Evolutionary conservation across 2,113 vertebrate genomes (phyloP), one percentile per base, ranked within the genome.

Genomic region (Dicaeum eximium): DNA sequence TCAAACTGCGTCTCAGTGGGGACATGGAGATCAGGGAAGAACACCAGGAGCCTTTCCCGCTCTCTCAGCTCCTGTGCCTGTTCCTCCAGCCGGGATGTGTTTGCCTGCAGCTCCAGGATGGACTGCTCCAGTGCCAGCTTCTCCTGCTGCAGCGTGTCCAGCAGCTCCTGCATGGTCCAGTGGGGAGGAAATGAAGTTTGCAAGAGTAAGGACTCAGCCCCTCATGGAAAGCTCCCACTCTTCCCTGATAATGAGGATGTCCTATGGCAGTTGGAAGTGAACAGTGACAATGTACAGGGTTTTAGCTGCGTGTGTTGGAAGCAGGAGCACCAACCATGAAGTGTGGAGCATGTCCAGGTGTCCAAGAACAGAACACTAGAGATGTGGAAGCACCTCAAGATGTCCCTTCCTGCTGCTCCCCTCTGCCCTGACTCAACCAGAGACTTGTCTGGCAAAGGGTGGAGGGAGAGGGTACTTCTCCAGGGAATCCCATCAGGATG

Each of bases 21-120:
- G 33, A 85, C 33, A 37, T 97, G 98, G 67, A 99, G 98, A 66
- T 99, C 99, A 0, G 99, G 99, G 90, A 99, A 99, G 72, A 98
- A 97, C 94, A 99, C 99, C 92, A 99, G 89, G 78, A 99, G 96
- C 83, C 93, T 98, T 86, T 99, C 98, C 67, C 97, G 98, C 90
- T 99, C 97, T 69, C 47, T 93, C 64, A 98, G 95, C 90, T 98
- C 95, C 57, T 33, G 84, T 3, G 97, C 64, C 54, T 97, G 88
- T 72, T 94, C 93, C 33, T 97, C 96, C 91, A 99, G 97, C 79
- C 91, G 92, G 4, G 95, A 71, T 69, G 98, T n/a, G 0, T 88
- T 97, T 1, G 71, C 93, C 66, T 88, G 96, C 72, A 99, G 96
- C 71, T 98, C 95, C 1, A 58, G 78, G 1, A 96, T 64, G 2